A percentile compares a stretch with the other conserved stretches of the same genome.
phyloP scores from a whole-genome alignment of 2,888 invertebrate genomes.

The Metopia argyrocephala region DNA sequence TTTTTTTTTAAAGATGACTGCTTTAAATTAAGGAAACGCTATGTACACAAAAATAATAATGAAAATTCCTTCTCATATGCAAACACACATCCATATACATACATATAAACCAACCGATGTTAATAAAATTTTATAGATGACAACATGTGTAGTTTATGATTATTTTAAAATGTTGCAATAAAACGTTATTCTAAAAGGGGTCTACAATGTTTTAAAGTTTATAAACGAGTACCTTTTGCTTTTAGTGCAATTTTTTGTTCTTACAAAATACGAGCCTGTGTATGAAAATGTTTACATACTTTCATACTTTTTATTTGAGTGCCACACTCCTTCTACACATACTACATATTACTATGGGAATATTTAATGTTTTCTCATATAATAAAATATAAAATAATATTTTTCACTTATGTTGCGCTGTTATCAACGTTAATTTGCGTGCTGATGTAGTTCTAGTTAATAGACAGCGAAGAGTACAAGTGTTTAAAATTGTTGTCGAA shows the following conservation, averaged over 20 bases:
- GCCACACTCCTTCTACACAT: no score
- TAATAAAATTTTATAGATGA: constrained; percentile 38
- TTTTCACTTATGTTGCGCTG: background rate
- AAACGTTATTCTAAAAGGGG: constrained; percentile 25
- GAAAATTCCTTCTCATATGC: background rate
- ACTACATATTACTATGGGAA: constrained; percentile 4
- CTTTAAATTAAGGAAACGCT: no score
- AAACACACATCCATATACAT: background rate
- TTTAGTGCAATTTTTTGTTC: background rate
- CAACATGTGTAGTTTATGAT: constrained; percentile 41
- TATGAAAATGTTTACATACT: background rate
- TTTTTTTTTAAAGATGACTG: no score
- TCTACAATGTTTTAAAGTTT: constrained; percentile 2
- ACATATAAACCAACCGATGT: background rate
- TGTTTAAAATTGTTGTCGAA: background rate
- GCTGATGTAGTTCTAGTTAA: background rate
- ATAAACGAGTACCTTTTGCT: no score
- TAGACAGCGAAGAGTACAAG: background rate
- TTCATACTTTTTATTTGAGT: no score
- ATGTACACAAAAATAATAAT: no score
- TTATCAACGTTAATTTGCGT: background rate
- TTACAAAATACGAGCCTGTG: no score
- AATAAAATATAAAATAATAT: background rate
- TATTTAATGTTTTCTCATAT: background rate
- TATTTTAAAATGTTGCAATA: constrained; percentile 21